phyloP scores from a whole-genome alignment of 2,797 vertebrate genomes.

The Potorous gilbertii region DNA sequence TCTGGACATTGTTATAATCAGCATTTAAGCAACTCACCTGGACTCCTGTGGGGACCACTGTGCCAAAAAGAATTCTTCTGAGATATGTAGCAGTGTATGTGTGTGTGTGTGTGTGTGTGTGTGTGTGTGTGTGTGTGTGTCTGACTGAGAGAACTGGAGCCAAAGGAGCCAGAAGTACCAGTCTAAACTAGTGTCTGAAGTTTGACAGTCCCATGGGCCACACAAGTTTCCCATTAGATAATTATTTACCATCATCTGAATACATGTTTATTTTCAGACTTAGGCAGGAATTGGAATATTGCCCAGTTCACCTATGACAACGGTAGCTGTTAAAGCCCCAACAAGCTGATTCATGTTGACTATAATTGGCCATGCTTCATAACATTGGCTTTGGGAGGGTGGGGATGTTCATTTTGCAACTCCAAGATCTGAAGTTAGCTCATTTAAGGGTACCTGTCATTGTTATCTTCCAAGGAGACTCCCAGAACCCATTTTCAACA shows the following conservation, averaged over 20 bases:
- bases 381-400: slow-evolving; percentile 56
- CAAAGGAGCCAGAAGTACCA: slow-evolving; percentile 51
- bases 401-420: slow-evolving; percentile 64
- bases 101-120: neutral
- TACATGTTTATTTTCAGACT: slow-evolving; percentile 69
- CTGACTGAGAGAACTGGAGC: slow-evolving; percentile 52
- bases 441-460: slow-evolving; percentile 60
- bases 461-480: slow-evolving; percentile 44
- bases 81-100: neutral
- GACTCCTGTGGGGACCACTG: slow-evolving; percentile 49
- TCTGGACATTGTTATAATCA: slow-evolving; percentile 68
- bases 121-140: neutral
- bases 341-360: slow-evolving; percentile 63
- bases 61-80: neutral
- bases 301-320: slow-evolving; percentile 39
- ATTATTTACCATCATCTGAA: slow-evolving; percentile 66
- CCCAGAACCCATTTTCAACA: slow-evolving; percentile 36
- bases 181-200: slow-evolving; percentile 71
- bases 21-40: slow-evolving; percentile 75
- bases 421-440: slow-evolving; percentile 49
- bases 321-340: slow-evolving; percentile 27
- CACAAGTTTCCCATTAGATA: slow-evolving; percentile 73
- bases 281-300: slow-evolving; percentile 45
- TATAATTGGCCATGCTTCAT: slow-evolving; percentile 59
- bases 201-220: slow-evolving; percentile 54